phyloP scores from a whole-genome alignment of 2,888 invertebrate species.

The Coremacera marginata region DNA sequence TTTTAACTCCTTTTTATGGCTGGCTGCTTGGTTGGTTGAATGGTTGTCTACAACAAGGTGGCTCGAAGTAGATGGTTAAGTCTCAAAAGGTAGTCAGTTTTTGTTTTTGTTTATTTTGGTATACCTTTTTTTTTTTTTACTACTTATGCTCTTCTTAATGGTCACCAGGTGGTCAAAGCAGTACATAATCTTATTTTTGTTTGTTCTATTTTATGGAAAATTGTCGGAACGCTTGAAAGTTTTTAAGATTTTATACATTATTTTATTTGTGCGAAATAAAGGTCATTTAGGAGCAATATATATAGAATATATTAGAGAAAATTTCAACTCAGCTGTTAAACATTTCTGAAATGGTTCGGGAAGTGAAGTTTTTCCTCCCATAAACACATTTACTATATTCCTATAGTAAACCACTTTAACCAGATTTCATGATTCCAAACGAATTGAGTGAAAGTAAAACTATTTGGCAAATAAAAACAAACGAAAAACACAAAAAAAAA shows the following conservation, averaged over 20 bases:
- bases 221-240: background rate
- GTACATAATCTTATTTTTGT: conserved; percentile 38
- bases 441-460: conserved; percentile 25
- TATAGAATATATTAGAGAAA: too few species aligned
- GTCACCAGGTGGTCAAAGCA: conserved; percentile 42
- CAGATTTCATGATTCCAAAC: background rate
- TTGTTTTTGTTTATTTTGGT: background rate
- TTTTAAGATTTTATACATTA: too few species aligned
- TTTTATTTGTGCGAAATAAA: too few species aligned
- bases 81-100: background rate
- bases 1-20: conserved; percentile 34
- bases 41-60: background rate
- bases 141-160: background rate
- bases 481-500: background rate
- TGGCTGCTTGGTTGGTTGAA: background rate
- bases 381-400: too few species aligned
- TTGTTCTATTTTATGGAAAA: background rate
- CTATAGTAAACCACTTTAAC: background rate
- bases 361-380: too few species aligned
- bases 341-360: too few species aligned
- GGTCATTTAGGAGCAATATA: background rate
- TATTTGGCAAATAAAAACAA: conserved; percentile 25
- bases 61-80: too few species aligned
- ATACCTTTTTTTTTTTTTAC: too few species aligned
- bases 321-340: too few species aligned